Conservation (phyloP, 2,888 invertebrate genomes). For the Craniophora ligustri region DNA sequence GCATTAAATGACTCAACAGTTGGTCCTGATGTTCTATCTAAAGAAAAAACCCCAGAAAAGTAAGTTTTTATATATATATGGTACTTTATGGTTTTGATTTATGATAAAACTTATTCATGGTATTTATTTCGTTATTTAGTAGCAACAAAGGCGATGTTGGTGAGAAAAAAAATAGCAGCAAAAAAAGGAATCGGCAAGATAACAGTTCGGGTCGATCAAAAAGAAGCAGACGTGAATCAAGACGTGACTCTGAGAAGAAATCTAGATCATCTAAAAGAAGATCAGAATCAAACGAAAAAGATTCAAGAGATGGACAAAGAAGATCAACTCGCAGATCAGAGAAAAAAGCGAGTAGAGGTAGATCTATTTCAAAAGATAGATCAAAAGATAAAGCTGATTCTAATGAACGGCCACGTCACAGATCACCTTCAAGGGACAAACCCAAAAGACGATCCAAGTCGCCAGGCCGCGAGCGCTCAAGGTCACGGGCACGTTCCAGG, state of each 20-base stretch:
- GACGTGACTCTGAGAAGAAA: slow-evolving; percentile 73
- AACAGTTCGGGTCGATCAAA: slow-evolving; percentile 64
- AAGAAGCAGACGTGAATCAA: slow-evolving; percentile 72
- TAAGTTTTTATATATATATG: slow-evolving; percentile 42
- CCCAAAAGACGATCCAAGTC: slow-evolving; percentile 70
- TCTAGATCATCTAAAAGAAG: slow-evolving; percentile 74
- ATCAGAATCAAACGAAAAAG: slow-evolving; percentile 72
- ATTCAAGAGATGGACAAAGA: slow-evolving; percentile 59
- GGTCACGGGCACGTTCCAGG: slow-evolving; percentile 59
- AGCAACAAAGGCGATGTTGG: slow-evolving; percentile 48
- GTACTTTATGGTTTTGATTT: not conserved
- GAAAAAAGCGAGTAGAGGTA: slow-evolving; percentile 64
- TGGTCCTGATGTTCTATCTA: slow-evolving; percentile 65
- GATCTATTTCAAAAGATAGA: slow-evolving; percentile 71
- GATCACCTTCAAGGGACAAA: slow-evolving; percentile 73
- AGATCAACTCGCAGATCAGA: slow-evolving; percentile 71
- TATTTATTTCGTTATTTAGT: slow-evolving; percentile 27
- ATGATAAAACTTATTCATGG: not conserved
- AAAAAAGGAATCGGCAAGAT: slow-evolving; percentile 67
- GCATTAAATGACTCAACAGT: slow-evolving; percentile 88
- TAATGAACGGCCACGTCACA: slow-evolving; percentile 66
- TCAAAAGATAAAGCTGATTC: slow-evolving; percentile 72
- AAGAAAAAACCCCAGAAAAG: slow-evolving; percentile 60
- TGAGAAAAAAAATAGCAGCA: slow-evolving; percentile 44
- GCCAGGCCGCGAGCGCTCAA: slow-evolving; percentile 63